Conservation (phyloP, 2,797 vertebrate genomes). For the Manis crassicaudata region DNA sequence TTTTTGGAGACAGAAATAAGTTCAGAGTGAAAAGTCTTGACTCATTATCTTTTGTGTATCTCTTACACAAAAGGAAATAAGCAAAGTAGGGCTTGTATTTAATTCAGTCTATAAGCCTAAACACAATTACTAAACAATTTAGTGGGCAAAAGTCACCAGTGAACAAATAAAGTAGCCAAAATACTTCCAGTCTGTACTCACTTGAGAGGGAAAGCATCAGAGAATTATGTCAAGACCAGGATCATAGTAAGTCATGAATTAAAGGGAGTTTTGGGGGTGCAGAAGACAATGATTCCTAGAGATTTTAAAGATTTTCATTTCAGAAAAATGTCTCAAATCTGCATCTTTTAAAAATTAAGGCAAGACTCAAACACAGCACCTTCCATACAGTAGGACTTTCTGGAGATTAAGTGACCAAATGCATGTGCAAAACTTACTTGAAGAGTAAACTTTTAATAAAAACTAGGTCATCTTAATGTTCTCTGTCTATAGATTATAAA, state of each 20-base stretch:
- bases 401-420: neutral
- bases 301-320: slow-evolving; percentile 9
- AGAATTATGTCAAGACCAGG: neutral
- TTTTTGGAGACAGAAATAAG: neutral
- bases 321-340: neutral
- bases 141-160: neutral
- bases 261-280: neutral
- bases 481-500: neutral
- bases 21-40: neutral
- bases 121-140: neutral
- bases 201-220: neutral
- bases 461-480: neutral
- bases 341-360: neutral
- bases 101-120: neutral
- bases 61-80: too few relatives aligned
- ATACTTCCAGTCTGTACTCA: neutral
- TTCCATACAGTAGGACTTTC: neutral
- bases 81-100: neutral
- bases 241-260: neutral
- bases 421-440: neutral
- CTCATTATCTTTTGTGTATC: too few relatives aligned
- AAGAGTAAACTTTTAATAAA: neutral
- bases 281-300: neutral
- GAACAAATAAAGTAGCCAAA: neutral
- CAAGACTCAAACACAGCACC: neutral